phyloP scores from a whole-genome alignment of 2,888 invertebrate species.

The Arge pagana region DNA sequence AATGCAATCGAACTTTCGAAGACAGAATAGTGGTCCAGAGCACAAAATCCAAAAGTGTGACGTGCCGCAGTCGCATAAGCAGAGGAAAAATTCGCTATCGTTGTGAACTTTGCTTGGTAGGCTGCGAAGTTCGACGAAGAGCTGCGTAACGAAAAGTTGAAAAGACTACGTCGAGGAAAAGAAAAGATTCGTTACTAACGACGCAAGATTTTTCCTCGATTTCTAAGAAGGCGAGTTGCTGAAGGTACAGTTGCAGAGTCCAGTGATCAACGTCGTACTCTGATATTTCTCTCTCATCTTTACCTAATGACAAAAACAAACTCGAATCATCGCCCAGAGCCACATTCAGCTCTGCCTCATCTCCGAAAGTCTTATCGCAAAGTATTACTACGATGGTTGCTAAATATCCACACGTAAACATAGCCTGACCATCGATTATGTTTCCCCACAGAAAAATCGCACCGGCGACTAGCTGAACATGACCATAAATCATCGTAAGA shows the following conservation, averaged over 20 bases:
- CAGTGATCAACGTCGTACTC: conserved; percentile 54
- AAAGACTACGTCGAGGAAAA: too few relatives aligned
- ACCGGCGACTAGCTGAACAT: too few relatives aligned
- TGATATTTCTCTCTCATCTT: conserved; percentile 25
- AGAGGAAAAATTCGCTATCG: conserved; percentile 55
- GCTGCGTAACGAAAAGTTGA: conserved; percentile 24
- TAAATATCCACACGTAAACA: conserved; percentile 40
- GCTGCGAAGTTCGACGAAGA: conserved; percentile 41
- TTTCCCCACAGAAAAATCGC: conserved; percentile 7
- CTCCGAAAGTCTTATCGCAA: conserved; percentile 26
- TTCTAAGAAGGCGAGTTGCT: conserved; percentile 59
- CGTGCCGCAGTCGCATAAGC: conserved; percentile 54
- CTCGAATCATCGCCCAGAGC: conserved; percentile 26
- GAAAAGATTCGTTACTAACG: conserved; percentile 45
- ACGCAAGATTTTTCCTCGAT: conserved; percentile 59
- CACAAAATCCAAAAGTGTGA: conserved; percentile 57
- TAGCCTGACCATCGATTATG: conserved; percentile 33
- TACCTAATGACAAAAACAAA: conserved; percentile 26
- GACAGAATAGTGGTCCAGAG: conserved; percentile 45
- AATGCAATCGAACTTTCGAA: conserved; percentile 47
- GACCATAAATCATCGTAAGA: too few relatives aligned
- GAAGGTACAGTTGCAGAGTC: conserved; percentile 55
- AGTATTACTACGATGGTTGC: conserved; percentile 34
- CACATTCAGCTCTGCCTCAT: conserved; percentile 28
- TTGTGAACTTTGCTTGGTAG: conserved; percentile 21